Conservation (phyloP, 2,888 invertebrate species). For the Mesodorylaimus sp. region DNA sequence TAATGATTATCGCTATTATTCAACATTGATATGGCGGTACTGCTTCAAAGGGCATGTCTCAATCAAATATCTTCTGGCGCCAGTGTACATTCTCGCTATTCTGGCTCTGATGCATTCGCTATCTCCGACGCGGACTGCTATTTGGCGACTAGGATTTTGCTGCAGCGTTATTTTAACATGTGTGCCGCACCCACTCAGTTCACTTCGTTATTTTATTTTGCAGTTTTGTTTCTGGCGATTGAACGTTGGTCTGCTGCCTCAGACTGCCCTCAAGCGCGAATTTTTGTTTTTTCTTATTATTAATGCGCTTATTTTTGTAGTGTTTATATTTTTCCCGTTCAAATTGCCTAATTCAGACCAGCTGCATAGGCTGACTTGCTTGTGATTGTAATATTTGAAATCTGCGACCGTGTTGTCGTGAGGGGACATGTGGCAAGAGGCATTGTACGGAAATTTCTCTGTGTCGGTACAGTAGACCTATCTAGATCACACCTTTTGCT, state of each 20-base stretch:
- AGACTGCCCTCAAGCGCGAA: slow-evolving; percentile 2
- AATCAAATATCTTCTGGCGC: slow-evolving; percentile 49
- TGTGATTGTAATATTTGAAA: no score
- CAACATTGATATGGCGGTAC: slow-evolving; percentile 82
- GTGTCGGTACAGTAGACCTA: no score
- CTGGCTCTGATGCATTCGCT: slow-evolving; percentile 37
- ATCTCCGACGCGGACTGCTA: slow-evolving; percentile 22
- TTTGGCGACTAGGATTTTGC: slow-evolving; percentile 41
- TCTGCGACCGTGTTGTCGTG: no score
- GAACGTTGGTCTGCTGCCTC: slow-evolving; percentile 28
- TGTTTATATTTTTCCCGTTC: slow-evolving; percentile 24
- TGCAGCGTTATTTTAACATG: slow-evolving; percentile 45
- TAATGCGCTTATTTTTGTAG: slow-evolving; percentile 16
- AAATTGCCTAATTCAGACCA: slow-evolving; percentile 20
- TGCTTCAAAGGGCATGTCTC: slow-evolving; percentile 50
- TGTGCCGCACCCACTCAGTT: slow-evolving; percentile 64
- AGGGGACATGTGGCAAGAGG: no score
- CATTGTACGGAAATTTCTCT: no score
- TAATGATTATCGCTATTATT: slow-evolving; percentile 87
- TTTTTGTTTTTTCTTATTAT: slow-evolving; percentile 14
- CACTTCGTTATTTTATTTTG: slow-evolving; percentile 81
- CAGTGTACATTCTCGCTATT: slow-evolving; percentile 46
- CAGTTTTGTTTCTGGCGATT: slow-evolving; percentile 66
- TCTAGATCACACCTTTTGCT: no score
- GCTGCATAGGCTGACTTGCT: slow-evolving; percentile 28